Evolutionary conservation across 2,888 invertebrate genomes (phyloP), one percentile per base, ranked within the genome.

Genomic region (Hedya salicella): DNA sequence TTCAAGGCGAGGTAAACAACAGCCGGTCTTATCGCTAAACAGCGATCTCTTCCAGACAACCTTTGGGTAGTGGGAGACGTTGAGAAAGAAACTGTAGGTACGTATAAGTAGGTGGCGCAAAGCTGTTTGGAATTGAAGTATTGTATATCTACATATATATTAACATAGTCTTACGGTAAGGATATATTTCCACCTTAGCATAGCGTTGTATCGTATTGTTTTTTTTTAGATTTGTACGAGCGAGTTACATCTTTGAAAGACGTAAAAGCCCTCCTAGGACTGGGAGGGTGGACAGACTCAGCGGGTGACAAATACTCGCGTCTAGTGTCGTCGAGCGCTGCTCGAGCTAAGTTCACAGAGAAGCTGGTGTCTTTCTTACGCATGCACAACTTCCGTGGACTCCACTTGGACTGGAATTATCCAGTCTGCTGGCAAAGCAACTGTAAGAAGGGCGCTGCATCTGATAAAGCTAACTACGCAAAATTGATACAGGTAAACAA

Each of bases 201-300:
- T n/a, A n/a, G n/a, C n/a, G n/a, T n/a, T n/a, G n/a, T n/a, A n/a
- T n/a, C n/a, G n/a, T n/a, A n/a, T n/a, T n/a, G n/a, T 0, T n/a
- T 5, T 52, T 32, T 77, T 77, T n/a, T 84, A 96, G 97, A 95
- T 83, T 93, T 97, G 56, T 98, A 97, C 80, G 94, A 95, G 74
- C 93, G 98, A 70, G 94, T 96, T 1, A 95, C 96, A 0, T 94
- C 95, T 0, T 87, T 96, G 14, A 92, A 93, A 64, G 95, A 94
- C 52, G 90, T 94, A 0, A 93, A 94, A 71, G 95, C 97, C 0
- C 83, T 97, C 5, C 87, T 98, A 32, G 97, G 97, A 0, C 84
- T 98, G 61, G 98, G 98, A n/a, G 98, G 98, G 0, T 98, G 98
- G 98, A 97, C 97, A 0, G 98, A 98, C 84, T 98, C 97, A 0